phyloP scores from a whole-genome alignment of 2,113 vertebrate genomes.

The Thamnophis sirtalis region DNA sequence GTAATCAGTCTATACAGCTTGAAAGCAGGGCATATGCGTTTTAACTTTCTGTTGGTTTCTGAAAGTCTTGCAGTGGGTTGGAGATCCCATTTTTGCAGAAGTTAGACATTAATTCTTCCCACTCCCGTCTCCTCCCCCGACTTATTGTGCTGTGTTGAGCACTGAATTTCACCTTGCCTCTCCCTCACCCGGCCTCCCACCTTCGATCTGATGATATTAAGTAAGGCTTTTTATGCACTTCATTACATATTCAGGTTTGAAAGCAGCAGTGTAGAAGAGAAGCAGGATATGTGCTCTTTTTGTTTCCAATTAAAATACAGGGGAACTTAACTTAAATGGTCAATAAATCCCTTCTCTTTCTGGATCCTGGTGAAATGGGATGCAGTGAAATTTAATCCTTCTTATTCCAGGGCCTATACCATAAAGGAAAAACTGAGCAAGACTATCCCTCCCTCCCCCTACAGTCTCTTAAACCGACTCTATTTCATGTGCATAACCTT shows the following conservation, averaged over 20 bases:
- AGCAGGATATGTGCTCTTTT: not conserved
- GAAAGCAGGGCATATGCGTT: slow-evolving; percentile 55
- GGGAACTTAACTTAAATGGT: slow-evolving; percentile 8
- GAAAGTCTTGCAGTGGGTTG: rapidly evolving
- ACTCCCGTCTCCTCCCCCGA: rapidly evolving
- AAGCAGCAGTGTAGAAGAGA: not conserved
- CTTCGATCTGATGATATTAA: not conserved
- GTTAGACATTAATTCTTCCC: not conserved
- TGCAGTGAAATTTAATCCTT: slow-evolving; percentile 27
- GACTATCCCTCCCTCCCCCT: not conserved
- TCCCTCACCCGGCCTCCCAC: not conserved
- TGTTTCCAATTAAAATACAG: not conserved
- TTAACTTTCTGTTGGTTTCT: slow-evolving; percentile 3
- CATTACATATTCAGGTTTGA: not conserved
- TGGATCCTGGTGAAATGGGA: not conserved
- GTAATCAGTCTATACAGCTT: slow-evolving; percentile 25
- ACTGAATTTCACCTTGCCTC: not conserved
- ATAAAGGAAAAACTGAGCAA: slow-evolving; percentile 16
- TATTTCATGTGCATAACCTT: not conserved
- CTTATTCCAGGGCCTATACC: not conserved
- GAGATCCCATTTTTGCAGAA: rapidly evolving
- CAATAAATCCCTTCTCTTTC: not conserved
- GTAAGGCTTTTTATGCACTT: not conserved
- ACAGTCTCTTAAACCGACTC: not conserved
- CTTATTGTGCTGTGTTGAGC: not conserved